Evolutionary conservation across 2,797 vertebrate species (phyloP).

Genomic region (Bucorvus abyssinicus): DNA sequence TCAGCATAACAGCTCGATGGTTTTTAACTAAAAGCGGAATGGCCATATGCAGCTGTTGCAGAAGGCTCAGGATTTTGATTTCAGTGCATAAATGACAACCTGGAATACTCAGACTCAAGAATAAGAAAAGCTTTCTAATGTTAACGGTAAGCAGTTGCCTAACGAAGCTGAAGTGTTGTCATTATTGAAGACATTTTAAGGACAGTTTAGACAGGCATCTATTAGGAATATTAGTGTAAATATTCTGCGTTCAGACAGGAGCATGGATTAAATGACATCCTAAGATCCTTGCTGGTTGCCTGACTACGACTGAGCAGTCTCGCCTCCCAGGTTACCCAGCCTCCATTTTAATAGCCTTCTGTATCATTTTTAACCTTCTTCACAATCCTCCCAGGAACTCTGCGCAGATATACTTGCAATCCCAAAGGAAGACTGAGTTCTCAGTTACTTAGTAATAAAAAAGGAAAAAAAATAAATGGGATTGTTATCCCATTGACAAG

Average conservation of each 20-base stretch:
- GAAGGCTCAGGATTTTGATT: not conserved
- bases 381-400: not conserved
- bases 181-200: not conserved
- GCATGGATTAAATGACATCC: not conserved
- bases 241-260: not conserved
- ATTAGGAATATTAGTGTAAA: not conserved
- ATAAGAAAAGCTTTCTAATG: not conserved
- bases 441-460: not conserved
- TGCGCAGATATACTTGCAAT: not conserved
- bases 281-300: not conserved
- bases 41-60: not conserved
- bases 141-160: not conserved
- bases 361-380: not conserved
- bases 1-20: not conserved
- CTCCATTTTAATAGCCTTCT: not conserved
- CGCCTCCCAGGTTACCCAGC: not conserved
- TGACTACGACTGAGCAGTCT: not conserved
- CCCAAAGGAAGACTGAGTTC: not conserved
- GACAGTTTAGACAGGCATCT: not conserved
- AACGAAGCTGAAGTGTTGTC: not conserved
- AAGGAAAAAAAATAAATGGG: not conserved
- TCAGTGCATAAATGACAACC: not conserved
- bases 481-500: not conserved
- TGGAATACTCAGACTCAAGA: not conserved
- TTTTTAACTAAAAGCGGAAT: conserved; percentile 5